phyloP scores from a whole-genome alignment of 2,113 vertebrate genomes.

The Motacilla alba region DNA sequence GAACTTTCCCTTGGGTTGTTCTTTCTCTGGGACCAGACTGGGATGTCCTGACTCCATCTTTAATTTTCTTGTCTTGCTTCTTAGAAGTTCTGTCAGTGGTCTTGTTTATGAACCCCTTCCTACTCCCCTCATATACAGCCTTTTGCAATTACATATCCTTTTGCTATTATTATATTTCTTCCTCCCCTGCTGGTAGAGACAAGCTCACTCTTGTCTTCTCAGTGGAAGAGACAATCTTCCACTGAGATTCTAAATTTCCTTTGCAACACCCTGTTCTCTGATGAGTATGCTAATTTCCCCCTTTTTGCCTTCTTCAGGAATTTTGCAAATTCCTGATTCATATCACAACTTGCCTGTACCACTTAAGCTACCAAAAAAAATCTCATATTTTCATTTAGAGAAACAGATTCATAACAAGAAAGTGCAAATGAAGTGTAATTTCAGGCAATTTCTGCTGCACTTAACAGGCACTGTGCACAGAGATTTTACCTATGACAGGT shows the following conservation, averaged over 20 bases:
- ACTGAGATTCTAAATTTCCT: not conserved
- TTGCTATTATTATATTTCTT: not conserved
- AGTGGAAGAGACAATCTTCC: not conserved
- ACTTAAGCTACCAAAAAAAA: not conserved
- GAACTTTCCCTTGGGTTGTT: not conserved
- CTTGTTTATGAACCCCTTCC: not conserved
- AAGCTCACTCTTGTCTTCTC: not conserved
- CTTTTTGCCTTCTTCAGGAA: not conserved
- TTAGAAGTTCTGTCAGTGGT: not conserved
- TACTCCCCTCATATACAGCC: not conserved
- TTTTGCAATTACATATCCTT: not conserved
- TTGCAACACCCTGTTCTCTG: not conserved
- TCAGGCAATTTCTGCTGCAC: not conserved
- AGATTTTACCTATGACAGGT: not conserved
- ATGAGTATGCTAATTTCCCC: not conserved
- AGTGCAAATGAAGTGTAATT: not conserved
- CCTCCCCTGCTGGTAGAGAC: not conserved
- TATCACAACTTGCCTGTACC: not conserved
- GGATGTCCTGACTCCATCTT: not conserved
- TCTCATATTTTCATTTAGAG: not conserved
- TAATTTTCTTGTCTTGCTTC: not conserved
- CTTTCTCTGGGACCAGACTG: not conserved
- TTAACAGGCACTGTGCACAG: not conserved
- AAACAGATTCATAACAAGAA: not conserved
- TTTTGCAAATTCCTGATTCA: not conserved